Conservation (phyloP, 2,797 vertebrate genomes). For the Neoniphon sammara region DNA sequence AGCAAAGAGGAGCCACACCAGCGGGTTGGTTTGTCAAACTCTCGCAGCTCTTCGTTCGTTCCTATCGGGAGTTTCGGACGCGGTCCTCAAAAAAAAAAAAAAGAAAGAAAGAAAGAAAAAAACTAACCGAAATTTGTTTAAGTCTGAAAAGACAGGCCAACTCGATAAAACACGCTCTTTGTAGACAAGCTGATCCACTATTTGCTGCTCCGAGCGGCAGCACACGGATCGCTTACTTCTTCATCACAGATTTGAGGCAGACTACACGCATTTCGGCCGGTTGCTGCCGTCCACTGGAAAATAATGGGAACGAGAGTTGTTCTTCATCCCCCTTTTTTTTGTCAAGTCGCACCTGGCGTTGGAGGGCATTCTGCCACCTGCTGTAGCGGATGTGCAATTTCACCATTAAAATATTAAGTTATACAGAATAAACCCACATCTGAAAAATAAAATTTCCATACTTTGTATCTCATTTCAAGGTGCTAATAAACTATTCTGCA, state of each 20-base stretch:
- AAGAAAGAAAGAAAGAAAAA: too few relatives aligned
- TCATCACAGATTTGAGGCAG: constrained; percentile 35
- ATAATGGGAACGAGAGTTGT: too few relatives aligned
- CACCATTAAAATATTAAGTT: too few relatives aligned
- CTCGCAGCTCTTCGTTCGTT: constrained; percentile 30
- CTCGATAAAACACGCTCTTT: not conserved
- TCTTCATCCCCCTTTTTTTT: too few relatives aligned
- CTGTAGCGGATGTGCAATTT: too few relatives aligned
- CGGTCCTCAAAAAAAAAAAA: not conserved
- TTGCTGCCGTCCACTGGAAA: constrained; percentile 53
- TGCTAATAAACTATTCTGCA: too few relatives aligned
- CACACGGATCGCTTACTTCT: constrained; percentile 62
- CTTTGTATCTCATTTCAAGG: too few relatives aligned
- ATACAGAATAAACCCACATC: too few relatives aligned
- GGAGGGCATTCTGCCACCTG: too few relatives aligned
- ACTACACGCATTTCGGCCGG: not conserved
- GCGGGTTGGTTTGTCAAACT: constrained; percentile 27
- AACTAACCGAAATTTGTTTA: not conserved
- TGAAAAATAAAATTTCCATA: too few relatives aligned
- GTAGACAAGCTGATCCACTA: not conserved
- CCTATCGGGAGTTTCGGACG: constrained; percentile 4
- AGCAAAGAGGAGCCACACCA: constrained; percentile 40
- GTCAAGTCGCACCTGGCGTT: too few relatives aligned
- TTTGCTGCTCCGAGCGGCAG: constrained; percentile 62
- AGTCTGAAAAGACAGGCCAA: not conserved